A percentile compares a stretch with the other conserved stretches of the same genome.
phyloP scores from a whole-genome alignment of 2,888 invertebrate species.

The Pecten maximus region DNA sequence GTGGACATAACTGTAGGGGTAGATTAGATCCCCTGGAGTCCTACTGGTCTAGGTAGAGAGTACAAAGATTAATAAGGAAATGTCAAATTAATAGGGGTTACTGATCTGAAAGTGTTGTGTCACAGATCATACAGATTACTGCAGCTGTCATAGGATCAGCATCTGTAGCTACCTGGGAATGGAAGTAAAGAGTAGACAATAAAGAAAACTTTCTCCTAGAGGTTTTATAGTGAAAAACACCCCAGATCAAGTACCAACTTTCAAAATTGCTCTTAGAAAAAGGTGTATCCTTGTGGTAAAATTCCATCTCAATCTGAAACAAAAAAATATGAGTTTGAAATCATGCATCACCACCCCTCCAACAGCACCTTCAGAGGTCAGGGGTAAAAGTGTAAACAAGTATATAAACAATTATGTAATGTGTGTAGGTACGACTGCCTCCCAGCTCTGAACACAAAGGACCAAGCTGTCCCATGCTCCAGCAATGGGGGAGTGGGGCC shows the following conservation, averaged over 20 bases:
- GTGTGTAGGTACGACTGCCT: neutral
- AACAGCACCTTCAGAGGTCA: neutral
- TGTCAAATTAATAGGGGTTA: neutral
- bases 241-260: too few species aligned
- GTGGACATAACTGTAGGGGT: constrained; percentile 13
- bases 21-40: neutral
- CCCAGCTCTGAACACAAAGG: constrained; percentile 13
- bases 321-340: too few species aligned
- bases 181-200: neutral
- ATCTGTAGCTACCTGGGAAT: neutral
- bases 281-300: too few species aligned
- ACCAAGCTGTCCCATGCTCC: constrained; percentile 30
- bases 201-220: too few species aligned
- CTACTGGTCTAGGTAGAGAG: neutral
- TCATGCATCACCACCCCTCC: neutral
- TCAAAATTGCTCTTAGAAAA: too few species aligned
- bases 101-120: neutral
- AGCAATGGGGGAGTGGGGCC: neutral
- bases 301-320: too few species aligned
- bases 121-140: neutral
- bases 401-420: constrained; percentile 30
- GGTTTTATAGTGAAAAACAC: too few species aligned
- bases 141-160: neutral
- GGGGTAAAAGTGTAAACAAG: neutral
- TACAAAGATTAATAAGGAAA: constrained; percentile 10